Evolutionary conservation across 53 echinoderm and acorn worm species (phyloP).

Genomic region (Mesocentrotus franciscanus): DNA sequence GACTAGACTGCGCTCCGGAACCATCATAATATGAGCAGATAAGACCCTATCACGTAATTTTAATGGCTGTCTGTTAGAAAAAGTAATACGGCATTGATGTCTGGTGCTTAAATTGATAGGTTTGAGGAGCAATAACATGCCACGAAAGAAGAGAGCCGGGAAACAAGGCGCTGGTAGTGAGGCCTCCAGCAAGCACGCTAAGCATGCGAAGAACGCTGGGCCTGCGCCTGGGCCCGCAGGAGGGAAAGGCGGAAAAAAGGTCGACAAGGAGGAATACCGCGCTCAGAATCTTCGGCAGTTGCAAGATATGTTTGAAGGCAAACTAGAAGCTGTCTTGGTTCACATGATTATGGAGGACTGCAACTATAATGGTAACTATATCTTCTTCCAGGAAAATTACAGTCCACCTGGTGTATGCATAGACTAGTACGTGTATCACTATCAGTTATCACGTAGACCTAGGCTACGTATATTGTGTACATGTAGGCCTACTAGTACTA

Average conservation of each 20-base stretch:
- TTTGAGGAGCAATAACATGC: slow-evolving; percentile 26
- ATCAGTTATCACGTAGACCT: too few species aligned
- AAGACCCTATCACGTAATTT: neutral
- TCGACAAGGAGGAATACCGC: neutral
- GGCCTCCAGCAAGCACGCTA: slow-evolving; percentile 47
- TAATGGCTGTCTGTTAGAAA: neutral
- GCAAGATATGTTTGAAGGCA: slow-evolving; percentile 81
- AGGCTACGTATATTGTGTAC: too few species aligned
- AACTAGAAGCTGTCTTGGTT: slow-evolving; percentile 78
- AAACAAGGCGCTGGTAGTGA: neutral
- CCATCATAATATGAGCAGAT: neutral
- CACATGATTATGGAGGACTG: slow-evolving; percentile 85
- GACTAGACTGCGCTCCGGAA: too few species aligned
- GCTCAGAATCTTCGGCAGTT: slow-evolving; percentile 30
- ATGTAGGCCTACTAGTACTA: too few species aligned
- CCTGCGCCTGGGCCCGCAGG: neutral
- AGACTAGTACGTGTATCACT: too few species aligned
- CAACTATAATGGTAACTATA: slow-evolving; percentile 77
- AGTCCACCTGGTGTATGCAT: too few species aligned
- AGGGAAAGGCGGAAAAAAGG: slow-evolving; percentile 23
- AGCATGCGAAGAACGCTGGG: slow-evolving; percentile 44
- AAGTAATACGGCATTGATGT: neutral
- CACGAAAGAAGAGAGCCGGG: slow-evolving; percentile 17
- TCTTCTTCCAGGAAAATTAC: too few species aligned
- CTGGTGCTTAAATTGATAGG: neutral